These are phyloP conservation scores for Ectropis crepuscularia DNA, from an alignment of 2,888 invertebrate genomes.

Conservation along the genomic window DNA sequence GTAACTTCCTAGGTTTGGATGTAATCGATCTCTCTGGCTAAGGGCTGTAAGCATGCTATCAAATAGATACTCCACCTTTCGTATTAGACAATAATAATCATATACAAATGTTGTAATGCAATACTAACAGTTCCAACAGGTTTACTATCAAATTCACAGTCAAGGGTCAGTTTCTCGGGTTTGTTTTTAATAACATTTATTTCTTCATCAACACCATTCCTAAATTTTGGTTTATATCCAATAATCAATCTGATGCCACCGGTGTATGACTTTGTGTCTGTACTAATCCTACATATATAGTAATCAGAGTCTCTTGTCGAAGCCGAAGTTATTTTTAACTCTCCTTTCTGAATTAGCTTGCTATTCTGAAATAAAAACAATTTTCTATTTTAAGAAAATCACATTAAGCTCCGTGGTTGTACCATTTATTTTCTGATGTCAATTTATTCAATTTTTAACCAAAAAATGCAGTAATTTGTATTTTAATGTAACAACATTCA, in stretches of 20 bases:
- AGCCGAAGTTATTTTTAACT: conserved; percentile 45
- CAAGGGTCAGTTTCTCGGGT: conserved; percentile 35
- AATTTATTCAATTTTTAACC: no score
- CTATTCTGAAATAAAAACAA: conserved; percentile 47
- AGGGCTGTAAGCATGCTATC: no score
- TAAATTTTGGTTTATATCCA: conserved; percentile 56
- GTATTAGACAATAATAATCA: background rate
- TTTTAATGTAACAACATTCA: no score
- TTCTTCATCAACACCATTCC: conserved; percentile 37
- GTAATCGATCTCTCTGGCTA: no score
- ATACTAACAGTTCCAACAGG: conserved; percentile 54
- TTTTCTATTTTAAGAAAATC: no score
- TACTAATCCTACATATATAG: conserved; percentile 62
- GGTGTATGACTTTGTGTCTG: conserved; percentile 43
- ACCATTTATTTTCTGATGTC: no score
- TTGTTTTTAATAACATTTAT: conserved; percentile 45
- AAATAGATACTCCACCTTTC: no score
- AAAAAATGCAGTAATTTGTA: no score
- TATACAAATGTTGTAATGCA: background rate
- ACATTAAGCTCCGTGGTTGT: no score
- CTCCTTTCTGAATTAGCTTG: conserved; percentile 35
- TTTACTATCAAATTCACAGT: conserved; percentile 52
- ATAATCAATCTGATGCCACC: conserved; percentile 48
- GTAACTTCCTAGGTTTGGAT: no score
- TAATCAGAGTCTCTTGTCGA: conserved; percentile 50